These are phyloP conservation scores for Crematogaster levior DNA, from an alignment of 2,888 invertebrate species.

Conservation along the genomic window DNA sequence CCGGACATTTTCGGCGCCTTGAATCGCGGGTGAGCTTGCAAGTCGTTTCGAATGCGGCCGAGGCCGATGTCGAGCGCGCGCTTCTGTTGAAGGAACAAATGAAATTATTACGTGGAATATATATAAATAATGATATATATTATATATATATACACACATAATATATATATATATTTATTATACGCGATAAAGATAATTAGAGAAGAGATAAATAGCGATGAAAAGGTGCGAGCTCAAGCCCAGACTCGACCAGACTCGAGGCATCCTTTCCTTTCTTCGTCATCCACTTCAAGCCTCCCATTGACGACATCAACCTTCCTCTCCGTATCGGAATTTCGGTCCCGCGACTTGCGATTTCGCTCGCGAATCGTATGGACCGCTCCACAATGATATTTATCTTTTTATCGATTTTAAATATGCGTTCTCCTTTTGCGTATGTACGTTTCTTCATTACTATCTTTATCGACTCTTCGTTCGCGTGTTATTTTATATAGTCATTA, in stretches of 20 bases:
- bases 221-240: slow-evolving; percentile 78
- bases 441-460: slow-evolving; percentile 6
- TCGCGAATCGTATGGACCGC: slow-evolving; percentile 8
- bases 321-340: background rate
- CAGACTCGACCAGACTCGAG: slow-evolving; percentile 73
- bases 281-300: slow-evolving; percentile 24
- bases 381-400: background rate
- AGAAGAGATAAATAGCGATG: slow-evolving; percentile 73
- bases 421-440: slow-evolving; percentile 2
- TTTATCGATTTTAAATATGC: background rate
- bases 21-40: background rate
- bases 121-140: slow-evolving; percentile 79
- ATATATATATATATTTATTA: slow-evolving; percentile 81
- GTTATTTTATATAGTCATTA: slow-evolving; percentile 47
- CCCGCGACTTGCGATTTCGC: background rate
- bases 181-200: slow-evolving; percentile 81
- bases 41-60: background rate
- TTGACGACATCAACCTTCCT: background rate
- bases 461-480: slow-evolving; percentile 17
- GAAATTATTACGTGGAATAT: slow-evolving; percentile 82
- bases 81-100: slow-evolving; percentile 76
- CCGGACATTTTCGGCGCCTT: background rate
- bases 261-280: slow-evolving; percentile 67
- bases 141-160: slow-evolving; percentile 76
- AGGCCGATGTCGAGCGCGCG: slow-evolving; percentile 45